Evolutionary conservation across 2,888 invertebrate genomes (phyloP).

Genomic region (Volucella inflata): DNA sequence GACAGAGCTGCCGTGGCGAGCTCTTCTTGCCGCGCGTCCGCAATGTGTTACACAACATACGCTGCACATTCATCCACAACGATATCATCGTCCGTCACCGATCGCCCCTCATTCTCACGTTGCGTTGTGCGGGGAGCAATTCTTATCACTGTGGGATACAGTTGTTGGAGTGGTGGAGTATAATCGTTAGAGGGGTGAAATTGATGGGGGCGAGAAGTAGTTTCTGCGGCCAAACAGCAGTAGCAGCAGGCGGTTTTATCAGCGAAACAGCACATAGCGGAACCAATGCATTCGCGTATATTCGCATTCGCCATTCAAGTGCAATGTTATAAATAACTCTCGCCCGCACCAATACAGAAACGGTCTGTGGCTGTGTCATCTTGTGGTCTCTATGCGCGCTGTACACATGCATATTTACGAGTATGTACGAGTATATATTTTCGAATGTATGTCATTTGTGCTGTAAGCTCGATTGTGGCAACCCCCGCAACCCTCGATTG

Average conservation of each 20-base stretch:
- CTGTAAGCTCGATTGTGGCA: not conserved
- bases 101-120: not conserved
- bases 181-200: not conserved
- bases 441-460: constrained; percentile 37
- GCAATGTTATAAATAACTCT: constrained; percentile 69
- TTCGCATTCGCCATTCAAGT: constrained; percentile 59
- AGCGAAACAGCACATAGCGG: constrained; percentile 39
- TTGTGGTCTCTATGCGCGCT: constrained; percentile 40
- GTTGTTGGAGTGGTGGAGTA: not conserved
- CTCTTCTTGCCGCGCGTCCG: not conserved
- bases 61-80: constrained; percentile 42
- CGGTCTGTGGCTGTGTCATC: constrained; percentile 33
- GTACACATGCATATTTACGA: too few species aligned
- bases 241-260: constrained; percentile 47
- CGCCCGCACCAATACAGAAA: constrained; percentile 31
- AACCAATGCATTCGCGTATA: constrained; percentile 65
- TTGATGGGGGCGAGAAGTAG: not conserved
- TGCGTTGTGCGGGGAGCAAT: constrained; percentile 1
- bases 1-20: not conserved
- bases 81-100: not conserved
- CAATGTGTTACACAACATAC: constrained; percentile 60
- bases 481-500: constrained; percentile 48
- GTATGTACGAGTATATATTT: too few species aligned
- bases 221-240: not conserved
- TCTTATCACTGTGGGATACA: constrained; percentile 60